Evolutionary conservation across 2,797 vertebrate genomes (phyloP), one percentile per base, ranked within the genome.

Genomic region (Megalops cyprinoides): DNA sequence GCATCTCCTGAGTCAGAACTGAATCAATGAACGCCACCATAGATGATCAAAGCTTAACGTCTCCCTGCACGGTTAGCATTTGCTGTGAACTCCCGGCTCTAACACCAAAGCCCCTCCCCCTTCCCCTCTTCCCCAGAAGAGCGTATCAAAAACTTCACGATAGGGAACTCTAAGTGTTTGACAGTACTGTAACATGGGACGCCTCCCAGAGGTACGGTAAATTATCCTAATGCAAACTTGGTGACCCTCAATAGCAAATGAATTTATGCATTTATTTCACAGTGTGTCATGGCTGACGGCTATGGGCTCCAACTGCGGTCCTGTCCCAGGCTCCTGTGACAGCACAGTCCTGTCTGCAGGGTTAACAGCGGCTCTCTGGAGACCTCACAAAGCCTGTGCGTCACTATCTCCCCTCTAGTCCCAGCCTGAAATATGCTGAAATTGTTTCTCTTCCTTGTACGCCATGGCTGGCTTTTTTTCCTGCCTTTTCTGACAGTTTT

Each of bases 401-500:
- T 88, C 74, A 82, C 90, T 87, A 89, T 85, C 88, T 84, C 67
- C 76, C 85, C 87, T 82, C 79, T 62, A 87, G n/a, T 79, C 83
- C 83, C 62, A 82, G 83, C 81, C 76, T 84, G 81, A 83, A 86
- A 89, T 86, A 81, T 82, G 84, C 56, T 23, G 75, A 86, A 85
- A 84, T 76, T 79, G 86, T 90, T 83, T 77, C 79, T 4, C 65
- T 79, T 15, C 18, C 42, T 84, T 60, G 83, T 82, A 85, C 87
- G 82, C 84, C n/a, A 73, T 84, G 51, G 83, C 56, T 85, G 74
- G 83, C 83, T 65, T 85, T 77, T 44, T 85, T 87, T 80, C 1
- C 2, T 18, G 42, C 48, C 42, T 31, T 58, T 48, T 77, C 56
- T 88, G 90, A 90, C 86, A 88, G 85, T 46, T 82, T 90, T 87